Evolutionary conservation across 2,888 invertebrate species (phyloP).

Genomic region (Clostera curtula): DNA sequence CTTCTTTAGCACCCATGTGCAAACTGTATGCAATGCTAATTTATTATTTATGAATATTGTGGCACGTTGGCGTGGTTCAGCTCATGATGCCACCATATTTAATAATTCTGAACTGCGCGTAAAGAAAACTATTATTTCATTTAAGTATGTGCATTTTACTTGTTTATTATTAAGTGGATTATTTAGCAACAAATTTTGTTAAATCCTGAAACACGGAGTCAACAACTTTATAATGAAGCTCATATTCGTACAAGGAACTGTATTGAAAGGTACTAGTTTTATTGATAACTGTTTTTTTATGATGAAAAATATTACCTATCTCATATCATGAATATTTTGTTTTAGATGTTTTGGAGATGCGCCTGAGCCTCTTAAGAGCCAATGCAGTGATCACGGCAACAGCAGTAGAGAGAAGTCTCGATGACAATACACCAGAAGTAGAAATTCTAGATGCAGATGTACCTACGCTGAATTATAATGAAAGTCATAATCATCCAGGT

Average conservation of each 20-base stretch:
- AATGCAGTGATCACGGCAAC: conserved; percentile 3
- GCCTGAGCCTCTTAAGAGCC: not conserved
- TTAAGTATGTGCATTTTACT: too few relatives aligned
- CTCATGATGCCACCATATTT: conserved; percentile 8
- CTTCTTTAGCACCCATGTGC: conserved; percentile 1
- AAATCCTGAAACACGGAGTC: conserved; percentile 3
- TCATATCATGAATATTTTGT: not conserved
- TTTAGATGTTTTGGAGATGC: conserved; percentile 3
- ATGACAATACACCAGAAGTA: too few relatives aligned
- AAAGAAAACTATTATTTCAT: too few relatives aligned
- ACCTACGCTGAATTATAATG: too few relatives aligned
- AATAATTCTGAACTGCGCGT: not conserved
- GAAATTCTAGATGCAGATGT: too few relatives aligned
- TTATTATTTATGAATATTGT: conserved; percentile 13
- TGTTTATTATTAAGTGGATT: too few relatives aligned
- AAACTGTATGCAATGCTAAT: conserved; percentile 9
- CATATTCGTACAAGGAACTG: conserved; percentile 7
- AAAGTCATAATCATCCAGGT: too few relatives aligned
- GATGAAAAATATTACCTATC: not conserved
- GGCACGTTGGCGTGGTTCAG: conserved; percentile 17
- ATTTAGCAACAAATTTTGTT: conserved; percentile 1
- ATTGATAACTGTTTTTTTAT: too few relatives aligned
- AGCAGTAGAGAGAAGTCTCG: too few relatives aligned
- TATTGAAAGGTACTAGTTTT: conserved; percentile 5
- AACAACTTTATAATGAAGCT: conserved; percentile 7